Evolutionary conservation across 2,888 invertebrate species (phyloP).

Genomic region (Himalopsyche tibetana): DNA sequence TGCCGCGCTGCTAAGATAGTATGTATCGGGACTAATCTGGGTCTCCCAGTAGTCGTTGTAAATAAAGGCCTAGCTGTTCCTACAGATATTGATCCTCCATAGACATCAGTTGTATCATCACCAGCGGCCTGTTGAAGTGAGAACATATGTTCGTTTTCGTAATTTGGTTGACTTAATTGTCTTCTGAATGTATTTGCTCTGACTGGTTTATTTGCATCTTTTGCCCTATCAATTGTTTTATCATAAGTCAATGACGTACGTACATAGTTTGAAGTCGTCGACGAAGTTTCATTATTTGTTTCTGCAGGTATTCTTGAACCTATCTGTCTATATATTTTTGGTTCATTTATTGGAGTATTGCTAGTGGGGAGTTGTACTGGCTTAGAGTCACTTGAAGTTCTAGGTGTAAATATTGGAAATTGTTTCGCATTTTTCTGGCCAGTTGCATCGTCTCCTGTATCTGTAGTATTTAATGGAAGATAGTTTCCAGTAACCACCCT

Average conservation of each 20-base stretch:
- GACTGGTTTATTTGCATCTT: slow-evolving; percentile 70
- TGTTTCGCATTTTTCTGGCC: slow-evolving; percentile 54
- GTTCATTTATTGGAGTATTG: slow-evolving; percentile 51
- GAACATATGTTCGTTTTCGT: slow-evolving; percentile 77
- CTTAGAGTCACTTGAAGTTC: slow-evolving; percentile 68
- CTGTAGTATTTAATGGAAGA: slow-evolving; percentile 67
- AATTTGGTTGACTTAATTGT: slow-evolving; percentile 78
- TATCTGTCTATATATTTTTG: slow-evolving; percentile 58
- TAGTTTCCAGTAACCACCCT: slow-evolving; percentile 69
- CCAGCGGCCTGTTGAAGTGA: slow-evolving; percentile 79
- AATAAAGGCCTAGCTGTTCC: slow-evolving; percentile 82
- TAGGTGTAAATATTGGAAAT: slow-evolving; percentile 63
- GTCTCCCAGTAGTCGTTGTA: slow-evolving; percentile 79
- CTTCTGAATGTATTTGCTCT: slow-evolving; percentile 80
- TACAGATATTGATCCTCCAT: slow-evolving; percentile 81
- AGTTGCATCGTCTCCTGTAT: slow-evolving; percentile 59
- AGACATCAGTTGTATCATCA: slow-evolving; percentile 83
- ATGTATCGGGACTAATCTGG: slow-evolving; percentile 77
- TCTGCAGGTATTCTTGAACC: slow-evolving; percentile 53
- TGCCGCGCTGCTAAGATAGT: slow-evolving; percentile 75
- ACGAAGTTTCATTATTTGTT: slow-evolving; percentile 51
- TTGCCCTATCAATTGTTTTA: slow-evolving; percentile 72
- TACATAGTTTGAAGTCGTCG: slow-evolving; percentile 71
- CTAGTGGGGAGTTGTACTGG: slow-evolving; percentile 67
- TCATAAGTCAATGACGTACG: slow-evolving; percentile 78